Evolutionary conservation across 2,888 invertebrate genomes (phyloP), one percentile per base, ranked within the genome.

Genomic region (Antheraea assamensis): DNA sequence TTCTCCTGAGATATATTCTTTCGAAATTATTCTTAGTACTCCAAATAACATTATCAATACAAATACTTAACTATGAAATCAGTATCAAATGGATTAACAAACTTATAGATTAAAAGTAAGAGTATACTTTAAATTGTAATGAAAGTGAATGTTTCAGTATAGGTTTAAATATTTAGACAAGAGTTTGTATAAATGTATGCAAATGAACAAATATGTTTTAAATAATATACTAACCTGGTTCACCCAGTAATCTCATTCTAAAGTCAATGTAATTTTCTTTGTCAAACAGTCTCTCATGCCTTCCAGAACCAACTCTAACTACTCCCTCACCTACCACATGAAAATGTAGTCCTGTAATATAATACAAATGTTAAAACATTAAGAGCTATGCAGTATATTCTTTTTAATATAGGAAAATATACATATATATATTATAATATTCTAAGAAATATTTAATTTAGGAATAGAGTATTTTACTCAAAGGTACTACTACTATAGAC

Each of bases 201-300:
- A 27, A 58, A 58, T 15, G 4, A 49, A n/a, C 15, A 24, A 27
- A 27, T 61, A 55, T 61, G 27, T 21, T 3, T 71, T 15, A 71
- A 8, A 71, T 35, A 71, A 3, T 71, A 10, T 47, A 71, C 71
- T 75, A 82, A 94, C 95, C 97, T 92, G 97, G 96, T 95, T 98
- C 98, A 70, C 98, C 98, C 24, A 98, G 95, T 47, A 98, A 95
- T 80, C 98, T 95, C 98, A 98, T 98, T 79, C 98, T 96, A 90
- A 98, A 99, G 93, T 99, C 98, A 83, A 98, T 98, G 88, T 98
- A 98, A 89, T 98, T 98, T 90, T 98, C 98, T 88, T 97, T 97
- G 90, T 98, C 98, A 88, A 97, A 98, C 55, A 98, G 96, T 83
- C 98, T 95, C 87, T 98, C 98, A 84, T 98, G 97, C 66, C 98